phyloP scores from a whole-genome alignment of 2,113 vertebrate genomes.

The Rhabdomys dilectus region DNA sequence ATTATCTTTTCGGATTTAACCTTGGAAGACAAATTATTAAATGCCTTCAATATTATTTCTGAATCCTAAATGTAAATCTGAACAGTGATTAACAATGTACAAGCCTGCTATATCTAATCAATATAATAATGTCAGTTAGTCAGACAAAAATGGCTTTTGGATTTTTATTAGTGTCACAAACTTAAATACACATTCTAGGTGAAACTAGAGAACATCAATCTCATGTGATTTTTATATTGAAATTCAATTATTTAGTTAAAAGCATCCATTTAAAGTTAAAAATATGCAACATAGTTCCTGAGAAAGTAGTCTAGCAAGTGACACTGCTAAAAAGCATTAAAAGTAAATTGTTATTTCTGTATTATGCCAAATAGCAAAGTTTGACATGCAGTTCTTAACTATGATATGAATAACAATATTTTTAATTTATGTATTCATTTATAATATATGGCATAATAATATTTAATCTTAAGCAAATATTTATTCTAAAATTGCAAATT shows the following conservation, averaged over 20 bases:
- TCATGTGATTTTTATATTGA: background rate
- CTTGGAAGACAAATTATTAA: background rate
- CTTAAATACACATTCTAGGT: background rate
- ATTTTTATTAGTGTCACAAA: slow-evolving; percentile 40
- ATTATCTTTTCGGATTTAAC: background rate
- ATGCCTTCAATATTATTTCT: background rate
- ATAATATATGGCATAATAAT: background rate
- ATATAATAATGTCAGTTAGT: background rate
- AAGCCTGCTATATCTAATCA: background rate
- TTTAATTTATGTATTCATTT: background rate
- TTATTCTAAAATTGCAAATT: background rate
- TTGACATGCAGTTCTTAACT: slow-evolving; percentile 7
- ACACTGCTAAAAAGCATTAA: background rate
- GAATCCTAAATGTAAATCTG: background rate
- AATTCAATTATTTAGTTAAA: slow-evolving; percentile 15
- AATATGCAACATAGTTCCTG: background rate
- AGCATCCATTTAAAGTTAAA: background rate
- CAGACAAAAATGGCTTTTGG: background rate
- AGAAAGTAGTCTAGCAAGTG: background rate
- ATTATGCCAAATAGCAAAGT: background rate
- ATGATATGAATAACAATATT: background rate
- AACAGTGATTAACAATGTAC: background rate
- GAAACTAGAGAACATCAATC: background rate
- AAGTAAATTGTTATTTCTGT: background rate
- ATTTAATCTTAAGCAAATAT: background rate